These are phyloP conservation scores for Coelopa frigida DNA, from an alignment of 1,140 invertebrate species.

Conservation along the genomic window DNA sequence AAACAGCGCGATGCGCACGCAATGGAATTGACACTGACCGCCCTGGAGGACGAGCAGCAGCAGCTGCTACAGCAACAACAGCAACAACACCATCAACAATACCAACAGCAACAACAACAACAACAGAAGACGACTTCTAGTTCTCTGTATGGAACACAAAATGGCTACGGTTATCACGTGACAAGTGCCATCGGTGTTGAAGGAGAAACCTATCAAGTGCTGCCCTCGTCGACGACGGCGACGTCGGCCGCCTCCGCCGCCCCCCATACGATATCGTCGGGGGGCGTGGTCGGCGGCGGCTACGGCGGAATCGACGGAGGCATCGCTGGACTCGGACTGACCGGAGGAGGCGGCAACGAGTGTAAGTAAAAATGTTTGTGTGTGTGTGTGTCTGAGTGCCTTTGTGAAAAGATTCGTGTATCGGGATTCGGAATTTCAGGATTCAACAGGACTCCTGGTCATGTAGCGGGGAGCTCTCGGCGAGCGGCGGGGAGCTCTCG, in stretches of 20 bases:
- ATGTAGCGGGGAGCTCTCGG: neutral
- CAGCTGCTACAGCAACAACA: constrained; percentile 37
- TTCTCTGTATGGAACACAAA: constrained; percentile 27
- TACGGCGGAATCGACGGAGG: too few species aligned
- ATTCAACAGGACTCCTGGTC: neutral
- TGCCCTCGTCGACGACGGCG: constrained; percentile 30
- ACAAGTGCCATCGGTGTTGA: constrained; percentile 41
- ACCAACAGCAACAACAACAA: constrained; percentile 21
- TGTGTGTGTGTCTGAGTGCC: neutral
- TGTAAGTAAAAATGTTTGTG: constrained; percentile 15
- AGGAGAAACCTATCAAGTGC: constrained; percentile 42
- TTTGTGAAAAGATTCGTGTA: neutral
- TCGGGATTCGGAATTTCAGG: neutral
- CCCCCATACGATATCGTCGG: constrained; percentile 7
- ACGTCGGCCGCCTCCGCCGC: too few species aligned
- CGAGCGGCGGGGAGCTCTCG: neutral
- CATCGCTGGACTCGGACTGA: neutral
- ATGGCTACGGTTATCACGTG: constrained; percentile 43
- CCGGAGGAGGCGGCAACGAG: constrained; percentile 7
- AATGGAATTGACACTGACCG: constrained; percentile 36
- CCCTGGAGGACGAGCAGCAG: constrained; percentile 37
- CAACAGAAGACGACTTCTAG: constrained; percentile 23
- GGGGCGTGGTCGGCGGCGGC: too few species aligned
- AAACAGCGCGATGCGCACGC: constrained; percentile 25
- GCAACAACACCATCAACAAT: constrained; percentile 20